Conservation (phyloP, 2,888 invertebrate species). For the Danaus chrysippus region DNA sequence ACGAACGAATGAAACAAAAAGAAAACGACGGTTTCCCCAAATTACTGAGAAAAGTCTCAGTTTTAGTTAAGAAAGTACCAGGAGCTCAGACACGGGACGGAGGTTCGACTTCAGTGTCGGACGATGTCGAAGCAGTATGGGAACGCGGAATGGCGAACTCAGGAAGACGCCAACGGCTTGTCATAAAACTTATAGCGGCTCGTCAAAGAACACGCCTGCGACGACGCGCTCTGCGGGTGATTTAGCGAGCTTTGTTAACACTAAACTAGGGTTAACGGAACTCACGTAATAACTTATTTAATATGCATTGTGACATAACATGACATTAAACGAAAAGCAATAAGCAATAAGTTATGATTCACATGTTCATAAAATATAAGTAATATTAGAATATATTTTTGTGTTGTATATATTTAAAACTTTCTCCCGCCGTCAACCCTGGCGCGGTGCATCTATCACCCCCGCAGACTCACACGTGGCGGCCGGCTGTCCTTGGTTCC, state of each 20-base stretch:
- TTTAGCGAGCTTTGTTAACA: slow-evolving; percentile 60
- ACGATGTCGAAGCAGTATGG: slow-evolving; percentile 17
- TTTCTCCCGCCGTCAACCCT: slow-evolving; percentile 32
- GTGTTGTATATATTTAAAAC: background rate
- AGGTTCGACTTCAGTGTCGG: slow-evolving; percentile 23
- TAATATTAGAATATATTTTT: too few species aligned
- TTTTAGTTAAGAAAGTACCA: slow-evolving; percentile 23
- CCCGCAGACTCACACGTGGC: slow-evolving; percentile 62
- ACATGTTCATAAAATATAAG: background rate
- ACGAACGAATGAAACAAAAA: background rate
- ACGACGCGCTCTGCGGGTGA: slow-evolving; percentile 64
- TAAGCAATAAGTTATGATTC: background rate
- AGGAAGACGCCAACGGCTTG: slow-evolving; percentile 43
- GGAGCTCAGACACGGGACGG: slow-evolving; percentile 19
- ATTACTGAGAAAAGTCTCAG: slow-evolving; percentile 15
- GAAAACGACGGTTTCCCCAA: slow-evolving; percentile 9
- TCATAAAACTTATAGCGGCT: slow-evolving; percentile 40
- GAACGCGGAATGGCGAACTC: slow-evolving; percentile 40
- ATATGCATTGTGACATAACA: background rate
- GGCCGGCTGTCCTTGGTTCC: slow-evolving; percentile 53
- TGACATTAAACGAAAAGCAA: background rate
- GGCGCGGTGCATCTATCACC: slow-evolving; percentile 57
- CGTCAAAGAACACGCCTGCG: slow-evolving; percentile 46
- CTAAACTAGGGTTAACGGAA: slow-evolving; percentile 51
- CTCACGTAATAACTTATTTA: slow-evolving; percentile 9